A percentile compares a stretch with the other conserved stretches of the same genome.
phyloP scores from a whole-genome alignment of 1,140 invertebrate genomes.

The Eueides isabella region DNA sequence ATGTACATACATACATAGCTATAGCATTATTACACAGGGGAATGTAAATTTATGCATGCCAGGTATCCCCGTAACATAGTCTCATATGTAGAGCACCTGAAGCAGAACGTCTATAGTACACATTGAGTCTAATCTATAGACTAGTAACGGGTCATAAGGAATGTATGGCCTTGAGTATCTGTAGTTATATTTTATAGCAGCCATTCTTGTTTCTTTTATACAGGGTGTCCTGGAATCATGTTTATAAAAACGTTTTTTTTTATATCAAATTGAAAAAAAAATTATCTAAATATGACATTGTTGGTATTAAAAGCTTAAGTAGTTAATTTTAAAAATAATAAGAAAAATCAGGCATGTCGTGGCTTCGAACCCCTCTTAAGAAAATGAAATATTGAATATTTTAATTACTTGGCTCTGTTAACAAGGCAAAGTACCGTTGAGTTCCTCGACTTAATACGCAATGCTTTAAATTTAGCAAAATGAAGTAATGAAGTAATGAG shows the following conservation, averaged over 20 bases:
- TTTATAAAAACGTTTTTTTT: too few species aligned
- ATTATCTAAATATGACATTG: neutral
- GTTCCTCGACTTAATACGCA: too few species aligned
- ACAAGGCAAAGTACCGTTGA: too few species aligned
- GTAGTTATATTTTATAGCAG: conserved; percentile 8
- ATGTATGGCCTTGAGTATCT: conserved; percentile 26
- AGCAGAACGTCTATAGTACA: conserved; percentile 27
- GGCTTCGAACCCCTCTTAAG: too few species aligned
- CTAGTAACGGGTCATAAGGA: conserved; percentile 28
- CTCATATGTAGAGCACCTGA: conserved; percentile 22
- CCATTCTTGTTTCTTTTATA: neutral
- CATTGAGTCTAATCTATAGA: conserved; percentile 27
- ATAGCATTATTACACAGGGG: neutral
- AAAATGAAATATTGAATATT: too few species aligned
- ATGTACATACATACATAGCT: neutral
- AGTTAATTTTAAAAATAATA: too few species aligned
- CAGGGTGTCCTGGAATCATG: neutral
- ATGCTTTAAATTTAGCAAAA: too few species aligned
- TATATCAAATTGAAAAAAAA: too few species aligned
- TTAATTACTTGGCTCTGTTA: too few species aligned
- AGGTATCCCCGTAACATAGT: conserved; percentile 27
- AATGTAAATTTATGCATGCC: conserved; percentile 30
- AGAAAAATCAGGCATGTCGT: too few species aligned
- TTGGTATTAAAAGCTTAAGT: neutral
- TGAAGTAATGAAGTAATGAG: too few species aligned